Evolutionary conservation across 1,140 invertebrate species (phyloP).

Genomic region (Chironomus striatipennis): DNA sequence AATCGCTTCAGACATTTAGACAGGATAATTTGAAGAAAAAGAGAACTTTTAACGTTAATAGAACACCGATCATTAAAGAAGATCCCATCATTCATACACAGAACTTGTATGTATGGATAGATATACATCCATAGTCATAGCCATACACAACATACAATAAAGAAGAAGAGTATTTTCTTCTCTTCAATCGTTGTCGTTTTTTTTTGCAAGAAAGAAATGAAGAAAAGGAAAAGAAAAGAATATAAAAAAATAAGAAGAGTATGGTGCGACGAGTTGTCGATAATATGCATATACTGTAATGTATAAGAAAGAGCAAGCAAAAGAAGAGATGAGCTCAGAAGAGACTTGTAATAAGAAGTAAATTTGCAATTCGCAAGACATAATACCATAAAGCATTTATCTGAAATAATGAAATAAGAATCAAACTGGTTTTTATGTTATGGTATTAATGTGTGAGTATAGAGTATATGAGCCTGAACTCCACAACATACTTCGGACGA

Average conservation of each 20-base stretch:
- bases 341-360: neutral
- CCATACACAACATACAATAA: neutral
- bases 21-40: neutral
- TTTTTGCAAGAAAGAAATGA: constrained; percentile 13
- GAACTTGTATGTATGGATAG: too few relatives aligned
- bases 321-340: neutral
- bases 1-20: neutral
- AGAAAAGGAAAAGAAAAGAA: constrained; percentile 5
- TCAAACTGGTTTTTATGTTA: constrained; percentile 15
- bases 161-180: neutral
- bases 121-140: neutral
- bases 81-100: neutral
- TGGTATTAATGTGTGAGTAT: constrained; percentile 15
- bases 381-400: constrained; percentile 20
- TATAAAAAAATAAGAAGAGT: neutral
- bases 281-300: constrained; percentile 12
- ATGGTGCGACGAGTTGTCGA: neutral
- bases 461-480: neutral
- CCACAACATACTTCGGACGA: constrained; percentile 2
- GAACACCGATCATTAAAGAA: neutral
- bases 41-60: neutral
- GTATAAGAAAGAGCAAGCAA: neutral
- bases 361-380: constrained; percentile 18
- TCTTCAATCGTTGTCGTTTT: neutral
- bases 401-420: constrained; percentile 17